A percentile compares a stretch with the other conserved stretches of the same genome.
These are phyloP conservation scores for Notolabrus celidotus DNA, from an alignment of 2,797 vertebrate genomes.

Conservation along the genomic window DNA sequence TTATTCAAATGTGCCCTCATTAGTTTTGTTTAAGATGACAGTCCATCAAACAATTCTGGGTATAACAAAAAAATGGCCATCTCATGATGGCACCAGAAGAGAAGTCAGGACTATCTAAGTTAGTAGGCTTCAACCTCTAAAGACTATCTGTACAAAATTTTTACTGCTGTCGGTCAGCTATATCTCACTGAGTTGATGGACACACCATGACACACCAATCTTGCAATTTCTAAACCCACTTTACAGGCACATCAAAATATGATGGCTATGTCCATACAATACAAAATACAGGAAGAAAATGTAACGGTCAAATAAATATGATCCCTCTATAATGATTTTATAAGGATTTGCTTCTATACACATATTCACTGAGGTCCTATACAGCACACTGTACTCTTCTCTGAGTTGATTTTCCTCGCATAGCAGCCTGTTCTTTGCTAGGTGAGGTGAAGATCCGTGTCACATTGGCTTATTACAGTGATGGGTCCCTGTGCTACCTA, in stretches of 20 bases:
- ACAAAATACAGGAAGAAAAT: neutral
- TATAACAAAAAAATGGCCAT: neutral
- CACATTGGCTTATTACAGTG: constrained; percentile 71
- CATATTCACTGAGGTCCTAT: neutral
- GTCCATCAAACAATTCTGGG: neutral
- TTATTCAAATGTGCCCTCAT: neutral
- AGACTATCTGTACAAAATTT: no score
- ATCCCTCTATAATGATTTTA: neutral
- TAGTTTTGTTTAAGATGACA: neutral
- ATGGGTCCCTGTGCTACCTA: constrained; percentile 63
- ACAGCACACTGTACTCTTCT: constrained; percentile 11
- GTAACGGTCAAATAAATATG: neutral
- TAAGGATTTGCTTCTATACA: neutral
- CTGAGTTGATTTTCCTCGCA: constrained; percentile 41
- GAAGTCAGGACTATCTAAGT: neutral
- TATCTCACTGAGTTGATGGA: neutral
- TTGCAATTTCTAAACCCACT: neutral
- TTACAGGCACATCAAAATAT: neutral
- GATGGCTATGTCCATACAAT: neutral
- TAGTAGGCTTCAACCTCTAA: neutral
- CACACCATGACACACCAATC: neutral
- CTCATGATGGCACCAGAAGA: neutral
- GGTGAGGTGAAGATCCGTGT: constrained; percentile 52
- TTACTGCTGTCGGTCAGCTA: neutral
- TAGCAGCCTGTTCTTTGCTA: constrained; percentile 42